These are phyloP conservation scores for Propithecus perrieri DNA, from an alignment of 2,797 vertebrate genomes.

Conservation along the genomic window DNA sequence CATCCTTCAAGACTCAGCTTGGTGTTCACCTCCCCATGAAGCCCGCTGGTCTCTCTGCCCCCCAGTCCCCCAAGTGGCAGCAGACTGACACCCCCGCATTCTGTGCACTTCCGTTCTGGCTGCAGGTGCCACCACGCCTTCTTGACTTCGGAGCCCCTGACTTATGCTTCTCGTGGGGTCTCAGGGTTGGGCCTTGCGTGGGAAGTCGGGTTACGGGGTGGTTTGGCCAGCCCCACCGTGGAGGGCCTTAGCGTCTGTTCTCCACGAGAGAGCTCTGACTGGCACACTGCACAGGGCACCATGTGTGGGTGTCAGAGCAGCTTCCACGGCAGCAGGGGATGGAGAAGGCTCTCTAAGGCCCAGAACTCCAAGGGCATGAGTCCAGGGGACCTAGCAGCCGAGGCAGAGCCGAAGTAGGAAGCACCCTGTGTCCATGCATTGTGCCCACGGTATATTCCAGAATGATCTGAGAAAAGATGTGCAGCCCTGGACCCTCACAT, in stretches of 20 bases:
- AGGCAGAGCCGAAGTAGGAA: not conserved
- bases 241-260: too few relatives aligned
- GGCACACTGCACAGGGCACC: not conserved
- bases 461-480: not conserved
- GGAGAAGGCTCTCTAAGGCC: not conserved
- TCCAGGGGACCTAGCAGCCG: not conserved
- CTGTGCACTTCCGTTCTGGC: fast-evolving
- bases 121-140: fast-evolving
- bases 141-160: fast-evolving
- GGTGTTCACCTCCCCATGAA: not conserved
- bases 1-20: too few relatives aligned
- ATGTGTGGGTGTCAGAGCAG: fast-evolving
- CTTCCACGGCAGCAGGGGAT: not conserved
- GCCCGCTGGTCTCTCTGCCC: not conserved
- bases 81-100: too few relatives aligned
- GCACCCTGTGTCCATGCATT: fast-evolving
- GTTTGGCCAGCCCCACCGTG: not conserved
- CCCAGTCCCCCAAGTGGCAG: not conserved
- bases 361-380: not conserved
- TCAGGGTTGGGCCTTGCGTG: fast-evolving
- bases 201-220: not conserved
- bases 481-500: not conserved
- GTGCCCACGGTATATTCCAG: fast-evolving
- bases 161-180: not conserved
- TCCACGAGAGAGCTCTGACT: fast-evolving